Percentiles rank a stretch among this genome's conserved stretches.
Evolutionary conservation across 2,113 vertebrate species (phyloP).

Genomic region (Sterrhoptilus dennistouni): DNA sequence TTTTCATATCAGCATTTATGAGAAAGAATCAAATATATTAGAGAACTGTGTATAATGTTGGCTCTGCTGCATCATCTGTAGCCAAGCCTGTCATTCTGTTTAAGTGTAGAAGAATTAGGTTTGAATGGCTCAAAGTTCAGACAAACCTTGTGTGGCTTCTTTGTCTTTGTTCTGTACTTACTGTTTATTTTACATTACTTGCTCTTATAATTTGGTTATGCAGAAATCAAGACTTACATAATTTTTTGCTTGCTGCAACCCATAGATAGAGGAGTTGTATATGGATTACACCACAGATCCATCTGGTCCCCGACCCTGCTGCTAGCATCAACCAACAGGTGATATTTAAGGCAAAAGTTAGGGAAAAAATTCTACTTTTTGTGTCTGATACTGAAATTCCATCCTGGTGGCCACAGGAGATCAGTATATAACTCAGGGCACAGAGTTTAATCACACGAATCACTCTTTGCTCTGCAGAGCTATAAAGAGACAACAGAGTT

Average conservation of each 20-base stretch:
- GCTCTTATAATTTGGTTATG: background rate
- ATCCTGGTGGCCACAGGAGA: background rate
- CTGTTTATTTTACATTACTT: background rate
- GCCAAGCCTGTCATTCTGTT: background rate
- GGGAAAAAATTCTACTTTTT: background rate
- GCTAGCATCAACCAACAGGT: background rate
- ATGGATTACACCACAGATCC: background rate
- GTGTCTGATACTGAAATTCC: conserved; percentile 24
- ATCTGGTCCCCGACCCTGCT: background rate
- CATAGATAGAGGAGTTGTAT: background rate
- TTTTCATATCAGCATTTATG: background rate
- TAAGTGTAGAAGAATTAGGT: background rate
- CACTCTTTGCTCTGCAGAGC: background rate
- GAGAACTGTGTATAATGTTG: background rate
- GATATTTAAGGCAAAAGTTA: background rate
- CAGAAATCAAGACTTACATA: background rate
- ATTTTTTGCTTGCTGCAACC: background rate
- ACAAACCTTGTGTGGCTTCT: background rate
- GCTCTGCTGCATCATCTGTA: background rate
- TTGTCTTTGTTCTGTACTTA: background rate
- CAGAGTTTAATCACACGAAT: background rate
- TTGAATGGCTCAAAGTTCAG: background rate
- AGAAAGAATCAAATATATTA: background rate
- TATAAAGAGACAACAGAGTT: conserved; percentile 6
- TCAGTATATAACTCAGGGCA: background rate